These are phyloP conservation scores for Lasioglossum vierecki DNA, from an alignment of 2,888 invertebrate species.

Conservation along the genomic window DNA sequence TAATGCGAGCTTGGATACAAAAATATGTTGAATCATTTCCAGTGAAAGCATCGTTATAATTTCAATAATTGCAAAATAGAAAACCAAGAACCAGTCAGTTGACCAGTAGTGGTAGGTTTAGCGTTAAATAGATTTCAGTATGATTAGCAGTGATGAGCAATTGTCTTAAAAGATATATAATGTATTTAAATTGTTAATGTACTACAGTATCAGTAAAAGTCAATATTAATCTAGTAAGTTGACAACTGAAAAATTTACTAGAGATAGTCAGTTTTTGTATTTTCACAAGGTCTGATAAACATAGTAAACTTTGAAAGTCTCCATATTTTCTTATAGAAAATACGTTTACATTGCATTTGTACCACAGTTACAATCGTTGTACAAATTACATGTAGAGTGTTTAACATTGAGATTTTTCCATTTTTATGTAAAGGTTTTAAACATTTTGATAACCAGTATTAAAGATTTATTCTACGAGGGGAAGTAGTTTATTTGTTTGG, in stretches of 20 bases:
- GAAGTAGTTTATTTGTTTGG: background rate
- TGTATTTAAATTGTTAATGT: background rate
- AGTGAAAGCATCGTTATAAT: too few relatives aligned
- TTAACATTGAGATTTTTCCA: background rate
- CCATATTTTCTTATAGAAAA: conserved; percentile 1
- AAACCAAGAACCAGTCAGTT: too few relatives aligned
- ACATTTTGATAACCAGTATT: background rate
- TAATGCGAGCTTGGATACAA: too few relatives aligned
- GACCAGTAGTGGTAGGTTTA: too few relatives aligned
- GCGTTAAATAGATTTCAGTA: background rate
- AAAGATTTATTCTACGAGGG: background rate
- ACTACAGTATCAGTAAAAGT: background rate
- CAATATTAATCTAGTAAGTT: background rate
- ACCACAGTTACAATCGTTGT: background rate
- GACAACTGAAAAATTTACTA: background rate
- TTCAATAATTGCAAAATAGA: too few relatives aligned
- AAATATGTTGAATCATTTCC: too few relatives aligned
- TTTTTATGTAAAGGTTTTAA: background rate
- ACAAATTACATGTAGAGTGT: background rate
- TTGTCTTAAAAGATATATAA: background rate
- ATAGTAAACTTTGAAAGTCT: background rate
- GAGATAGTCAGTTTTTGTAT: background rate
- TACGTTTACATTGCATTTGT: background rate
- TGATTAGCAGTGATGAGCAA: background rate
- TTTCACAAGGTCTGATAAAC: background rate